A percentile compares a stretch with the other conserved stretches of the same genome.
Evolutionary conservation across 2,113 vertebrate species (phyloP).

Genomic region (Haemorhous mexicanus): DNA sequence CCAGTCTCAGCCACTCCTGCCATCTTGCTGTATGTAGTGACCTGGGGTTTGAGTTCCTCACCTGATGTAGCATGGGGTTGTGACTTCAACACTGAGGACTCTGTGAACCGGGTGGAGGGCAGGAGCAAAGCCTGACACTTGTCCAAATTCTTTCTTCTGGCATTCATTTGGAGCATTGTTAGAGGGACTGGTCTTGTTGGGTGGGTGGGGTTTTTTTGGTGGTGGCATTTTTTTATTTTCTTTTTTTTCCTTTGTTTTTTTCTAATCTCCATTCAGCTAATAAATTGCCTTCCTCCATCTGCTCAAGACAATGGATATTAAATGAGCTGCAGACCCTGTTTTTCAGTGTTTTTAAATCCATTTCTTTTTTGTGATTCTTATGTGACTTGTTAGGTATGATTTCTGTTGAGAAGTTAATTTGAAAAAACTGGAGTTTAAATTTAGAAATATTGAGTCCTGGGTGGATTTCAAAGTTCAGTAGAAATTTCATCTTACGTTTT

Average conservation of each 20-base stretch:
- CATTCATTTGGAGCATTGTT: not conserved
- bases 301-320: not conserved
- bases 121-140: not conserved
- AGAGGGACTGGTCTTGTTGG: not conserved
- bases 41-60: not conserved
- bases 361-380: not conserved
- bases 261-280: not conserved
- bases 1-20: accelerated
- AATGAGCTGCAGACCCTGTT: not conserved
- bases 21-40: not conserved
- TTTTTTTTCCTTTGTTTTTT: not conserved
- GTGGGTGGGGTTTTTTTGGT: not conserved
- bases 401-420: not conserved
- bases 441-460: not conserved
- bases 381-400: not conserved
- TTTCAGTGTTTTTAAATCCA: not conserved
- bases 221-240: not conserved
- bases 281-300: not conserved
- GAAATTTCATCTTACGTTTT: not conserved
- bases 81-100: accelerated
- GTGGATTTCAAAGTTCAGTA: not conserved
- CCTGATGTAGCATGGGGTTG: not conserved
- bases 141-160: not conserved
- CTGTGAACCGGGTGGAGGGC: not conserved
- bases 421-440: not conserved